A percentile compares a stretch with the other conserved stretches of the same genome.
Conservation (phyloP, 1,140 invertebrate genomes). For the Sycophila sp. region DNA sequence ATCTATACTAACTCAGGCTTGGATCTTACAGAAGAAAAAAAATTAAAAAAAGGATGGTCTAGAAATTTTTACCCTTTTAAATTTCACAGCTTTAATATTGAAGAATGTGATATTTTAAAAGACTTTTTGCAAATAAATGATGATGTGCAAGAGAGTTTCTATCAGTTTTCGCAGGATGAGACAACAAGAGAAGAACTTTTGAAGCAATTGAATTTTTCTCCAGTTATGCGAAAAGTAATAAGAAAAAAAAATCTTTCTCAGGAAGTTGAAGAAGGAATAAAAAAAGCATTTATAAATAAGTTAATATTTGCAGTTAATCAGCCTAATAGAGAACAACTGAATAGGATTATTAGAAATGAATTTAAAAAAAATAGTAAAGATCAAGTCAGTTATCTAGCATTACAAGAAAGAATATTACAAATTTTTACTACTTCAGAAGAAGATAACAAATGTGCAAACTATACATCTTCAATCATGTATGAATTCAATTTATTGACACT, state of each 20-base stretch:
- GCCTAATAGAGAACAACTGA: constrained; percentile 40
- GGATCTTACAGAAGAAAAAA: constrained; percentile 36
- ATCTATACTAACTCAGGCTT: constrained; percentile 43
- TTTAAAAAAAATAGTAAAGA: neutral
- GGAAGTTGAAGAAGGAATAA: constrained; percentile 1
- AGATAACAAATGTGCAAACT: too few species aligned
- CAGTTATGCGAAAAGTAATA: constrained; percentile 35
- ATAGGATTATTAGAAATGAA: constrained; percentile 40
- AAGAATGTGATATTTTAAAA: constrained; percentile 39
- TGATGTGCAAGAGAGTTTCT: constrained; percentile 33
- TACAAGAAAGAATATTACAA: constrained; percentile 13
- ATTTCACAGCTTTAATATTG: constrained; percentile 38
- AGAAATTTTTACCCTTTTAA: constrained; percentile 29
- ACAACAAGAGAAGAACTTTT: constrained; percentile 38
- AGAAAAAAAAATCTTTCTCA: constrained; percentile 28
- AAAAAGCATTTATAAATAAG: constrained; percentile 41
- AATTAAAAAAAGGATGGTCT: constrained; percentile 15
- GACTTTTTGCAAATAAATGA: constrained; percentile 39
- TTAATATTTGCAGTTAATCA: constrained; percentile 44
- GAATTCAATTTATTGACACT: constrained; percentile 39
- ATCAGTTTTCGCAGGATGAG: constrained; percentile 34
- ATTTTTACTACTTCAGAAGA: neutral
- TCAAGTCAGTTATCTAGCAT: neutral
- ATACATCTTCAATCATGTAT: constrained; percentile 33
- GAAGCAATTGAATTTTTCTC: constrained; percentile 33